phyloP scores from a whole-genome alignment of 2,888 invertebrate species.

The Netelia virgata region DNA sequence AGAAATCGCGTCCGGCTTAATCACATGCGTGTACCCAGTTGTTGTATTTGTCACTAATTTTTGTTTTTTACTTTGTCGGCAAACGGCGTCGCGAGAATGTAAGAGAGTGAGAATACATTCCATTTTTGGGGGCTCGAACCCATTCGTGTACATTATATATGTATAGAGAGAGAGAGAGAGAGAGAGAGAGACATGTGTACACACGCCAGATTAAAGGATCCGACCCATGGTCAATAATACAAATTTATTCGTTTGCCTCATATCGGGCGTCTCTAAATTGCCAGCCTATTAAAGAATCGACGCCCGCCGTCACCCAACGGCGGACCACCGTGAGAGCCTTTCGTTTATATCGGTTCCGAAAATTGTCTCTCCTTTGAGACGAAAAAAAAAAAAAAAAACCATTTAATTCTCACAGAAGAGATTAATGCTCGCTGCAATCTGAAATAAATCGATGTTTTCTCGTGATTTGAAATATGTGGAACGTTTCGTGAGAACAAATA shows the following conservation, averaged over 20 bases:
- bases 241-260: slow-evolving; percentile 77
- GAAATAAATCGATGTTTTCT: too few species aligned
- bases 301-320: slow-evolving; percentile 31
- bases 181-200: slow-evolving; percentile 33
- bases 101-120: slow-evolving; percentile 29
- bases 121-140: not conserved
- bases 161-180: slow-evolving; percentile 7
- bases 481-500: too few species aligned
- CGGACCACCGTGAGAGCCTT: slow-evolving; percentile 63
- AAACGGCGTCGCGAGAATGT: slow-evolving; percentile 29
- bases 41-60: slow-evolving; percentile 78
- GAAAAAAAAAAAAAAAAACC: too few species aligned
- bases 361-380: too few species aligned
- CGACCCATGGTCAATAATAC: slow-evolving; percentile 72
- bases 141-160: too few species aligned
- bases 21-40: slow-evolving; percentile 76
- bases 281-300: slow-evolving; percentile 66
- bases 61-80: slow-evolving; percentile 71
- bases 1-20: slow-evolving; percentile 77
- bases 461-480: too few species aligned
- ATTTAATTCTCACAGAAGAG: too few species aligned
- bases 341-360: not conserved
- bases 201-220: slow-evolving; percentile 73
- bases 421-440: too few species aligned
- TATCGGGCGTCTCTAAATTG: slow-evolving; percentile 68